A percentile compares a stretch with the other conserved stretches of the same genome.
These are phyloP conservation scores for Amblyjoppa fuscipennis DNA, from an alignment of 2,888 invertebrate species.

Conservation along the genomic window DNA sequence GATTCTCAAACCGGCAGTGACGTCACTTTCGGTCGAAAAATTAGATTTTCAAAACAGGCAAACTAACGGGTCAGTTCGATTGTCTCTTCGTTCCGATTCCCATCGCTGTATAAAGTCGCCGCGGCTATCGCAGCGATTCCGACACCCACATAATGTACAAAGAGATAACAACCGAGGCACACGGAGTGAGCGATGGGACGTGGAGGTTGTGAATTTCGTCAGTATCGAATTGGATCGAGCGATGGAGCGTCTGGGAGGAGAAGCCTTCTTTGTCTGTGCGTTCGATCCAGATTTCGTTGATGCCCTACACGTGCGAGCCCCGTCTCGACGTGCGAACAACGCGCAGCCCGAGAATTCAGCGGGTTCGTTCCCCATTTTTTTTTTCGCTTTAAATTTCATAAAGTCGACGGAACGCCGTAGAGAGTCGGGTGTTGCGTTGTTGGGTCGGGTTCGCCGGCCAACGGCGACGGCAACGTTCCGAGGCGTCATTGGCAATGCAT, in stretches of 20 bases:
- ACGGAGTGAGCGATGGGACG: slow-evolving; percentile 55
- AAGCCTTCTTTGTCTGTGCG: slow-evolving; percentile 32
- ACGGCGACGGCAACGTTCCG: slow-evolving; percentile 66
- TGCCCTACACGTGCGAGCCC: slow-evolving; percentile 53
- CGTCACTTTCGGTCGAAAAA: no score
- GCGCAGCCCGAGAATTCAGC: slow-evolving; percentile 41
- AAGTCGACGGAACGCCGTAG: slow-evolving; percentile 53
- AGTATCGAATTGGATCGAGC: slow-evolving; percentile 25
- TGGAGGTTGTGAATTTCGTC: slow-evolving; percentile 35
- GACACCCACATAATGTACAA: background rate
- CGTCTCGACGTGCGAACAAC: slow-evolving; percentile 1
- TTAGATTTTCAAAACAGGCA: no score
- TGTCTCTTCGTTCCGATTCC: no score
- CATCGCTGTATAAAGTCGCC: no score
- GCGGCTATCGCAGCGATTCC: no score
- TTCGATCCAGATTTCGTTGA: slow-evolving; percentile 52
- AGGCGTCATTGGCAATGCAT: slow-evolving; percentile 78
- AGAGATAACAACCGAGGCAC: background rate
- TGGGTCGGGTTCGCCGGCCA: slow-evolving; percentile 18
- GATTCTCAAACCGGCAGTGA: no score
- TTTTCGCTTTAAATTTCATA: slow-evolving; percentile 72
- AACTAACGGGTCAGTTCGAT: no score
- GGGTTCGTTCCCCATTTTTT: slow-evolving; percentile 8
- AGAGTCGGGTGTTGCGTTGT: background rate
- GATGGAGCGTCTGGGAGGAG: background rate